Conservation (phyloP, 2,888 invertebrate species). For the Oscheius myriophilus region DNA sequence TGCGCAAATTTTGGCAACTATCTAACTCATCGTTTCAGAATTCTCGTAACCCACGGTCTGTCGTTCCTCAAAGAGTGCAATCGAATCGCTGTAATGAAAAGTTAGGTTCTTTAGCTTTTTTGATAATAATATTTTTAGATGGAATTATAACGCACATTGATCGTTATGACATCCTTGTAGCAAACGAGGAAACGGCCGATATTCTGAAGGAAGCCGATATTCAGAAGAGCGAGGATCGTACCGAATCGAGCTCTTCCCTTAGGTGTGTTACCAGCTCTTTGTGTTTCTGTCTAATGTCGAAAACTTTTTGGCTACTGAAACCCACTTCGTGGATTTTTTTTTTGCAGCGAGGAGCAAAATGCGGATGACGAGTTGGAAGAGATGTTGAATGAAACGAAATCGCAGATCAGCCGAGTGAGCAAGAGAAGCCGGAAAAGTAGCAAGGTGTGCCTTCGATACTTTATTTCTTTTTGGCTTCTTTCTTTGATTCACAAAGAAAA, state of each 20-base stretch:
- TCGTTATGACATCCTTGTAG: conserved; percentile 43
- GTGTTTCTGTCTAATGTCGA: no score
- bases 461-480: neutral
- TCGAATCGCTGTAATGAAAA: conserved; percentile 86
- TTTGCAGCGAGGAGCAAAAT: conserved; percentile 5
- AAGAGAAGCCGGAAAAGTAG: conserved; percentile 3
- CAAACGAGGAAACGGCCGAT: conserved; percentile 41
- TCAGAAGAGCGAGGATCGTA: conserved; percentile 34
- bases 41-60: conserved; percentile 94
- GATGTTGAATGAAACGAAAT: neutral
- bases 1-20: no score
- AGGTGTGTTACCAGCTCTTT: no score
- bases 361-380: conserved; percentile 29
- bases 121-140: conserved; percentile 26
- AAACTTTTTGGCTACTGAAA: no score
- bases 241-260: conserved; percentile 10
- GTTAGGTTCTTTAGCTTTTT: conserved; percentile 37
- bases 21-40: conserved; percentile 72
- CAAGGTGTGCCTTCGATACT: conserved; percentile 11
- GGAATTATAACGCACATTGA: conserved; percentile 55
- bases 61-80: conserved; percentile 91
- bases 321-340: neutral
- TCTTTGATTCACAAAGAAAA: neutral
- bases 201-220: conserved; percentile 47
- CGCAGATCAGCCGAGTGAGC: conserved; percentile 13